Conservation (phyloP, 2,888 invertebrate species). For the Charanyca ferruginea region DNA sequence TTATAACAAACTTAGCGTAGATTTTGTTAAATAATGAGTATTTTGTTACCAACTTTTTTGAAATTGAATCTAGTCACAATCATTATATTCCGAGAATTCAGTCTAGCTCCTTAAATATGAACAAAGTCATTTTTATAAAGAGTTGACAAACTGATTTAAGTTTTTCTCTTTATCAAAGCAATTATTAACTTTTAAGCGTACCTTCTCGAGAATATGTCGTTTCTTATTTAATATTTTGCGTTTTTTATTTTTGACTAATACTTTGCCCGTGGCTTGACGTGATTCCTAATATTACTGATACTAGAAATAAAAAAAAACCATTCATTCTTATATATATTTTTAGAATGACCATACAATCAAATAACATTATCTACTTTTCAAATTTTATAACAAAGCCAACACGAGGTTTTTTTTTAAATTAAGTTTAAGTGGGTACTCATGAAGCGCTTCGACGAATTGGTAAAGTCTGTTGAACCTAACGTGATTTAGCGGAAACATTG, state of each 20-base stretch:
- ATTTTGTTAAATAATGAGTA: slow-evolving; percentile 30
- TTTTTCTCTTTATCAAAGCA: slow-evolving; percentile 3
- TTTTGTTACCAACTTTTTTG: slow-evolving; percentile 12
- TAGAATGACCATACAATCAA: no score
- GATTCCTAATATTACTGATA: no score
- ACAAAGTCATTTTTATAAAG: background rate
- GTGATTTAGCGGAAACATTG: background rate
- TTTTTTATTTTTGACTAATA: no score
- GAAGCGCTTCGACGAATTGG: background rate
- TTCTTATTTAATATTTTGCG: background rate
- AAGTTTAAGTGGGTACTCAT: background rate
- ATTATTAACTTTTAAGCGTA: no score
- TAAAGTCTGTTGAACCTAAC: background rate
- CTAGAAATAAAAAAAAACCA: no score
- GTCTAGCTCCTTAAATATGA: background rate
- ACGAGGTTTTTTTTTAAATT: no score
- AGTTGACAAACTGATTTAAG: background rate
- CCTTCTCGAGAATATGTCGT: background rate
- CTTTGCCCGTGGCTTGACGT: no score
- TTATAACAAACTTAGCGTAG: background rate
- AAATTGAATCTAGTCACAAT: background rate
- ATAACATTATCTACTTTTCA: no score
- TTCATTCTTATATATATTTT: no score
- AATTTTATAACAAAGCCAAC: background rate
- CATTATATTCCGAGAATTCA: slow-evolving; percentile 1